These are phyloP conservation scores for Diglossa cyanea DNA, from an alignment of 2,797 vertebrate genomes.

Conservation along the genomic window DNA sequence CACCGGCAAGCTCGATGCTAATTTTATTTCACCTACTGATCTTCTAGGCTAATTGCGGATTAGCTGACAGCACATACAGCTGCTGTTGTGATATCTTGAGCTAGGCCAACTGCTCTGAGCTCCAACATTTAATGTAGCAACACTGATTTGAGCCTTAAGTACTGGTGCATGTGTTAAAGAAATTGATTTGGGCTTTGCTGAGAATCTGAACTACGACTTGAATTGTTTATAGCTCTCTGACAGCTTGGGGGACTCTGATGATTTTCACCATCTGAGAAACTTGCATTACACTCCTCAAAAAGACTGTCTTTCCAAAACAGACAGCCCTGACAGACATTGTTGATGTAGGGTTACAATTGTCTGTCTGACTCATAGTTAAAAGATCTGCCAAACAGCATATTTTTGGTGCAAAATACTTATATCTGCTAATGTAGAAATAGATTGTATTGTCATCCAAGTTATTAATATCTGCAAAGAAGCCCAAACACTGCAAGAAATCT, in stretches of 20 bases:
- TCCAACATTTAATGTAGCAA: background rate
- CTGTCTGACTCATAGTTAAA: slow-evolving; percentile 5
- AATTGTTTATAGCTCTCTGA: background rate
- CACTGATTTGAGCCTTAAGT: background rate
- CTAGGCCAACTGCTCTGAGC: background rate
- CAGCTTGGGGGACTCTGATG: background rate
- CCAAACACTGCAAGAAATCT: background rate
- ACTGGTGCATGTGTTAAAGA: background rate
- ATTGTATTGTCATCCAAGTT: background rate
- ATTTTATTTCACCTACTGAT: background rate
- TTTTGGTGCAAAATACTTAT: slow-evolving; percentile 13
- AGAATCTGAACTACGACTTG: background rate
- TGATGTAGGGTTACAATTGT: background rate
- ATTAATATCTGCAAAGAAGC: background rate
- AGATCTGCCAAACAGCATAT: background rate
- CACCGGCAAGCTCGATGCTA: background rate
- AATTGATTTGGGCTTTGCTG: background rate
- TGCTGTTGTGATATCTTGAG: background rate
- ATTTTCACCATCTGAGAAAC: background rate
- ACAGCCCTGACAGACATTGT: background rate
- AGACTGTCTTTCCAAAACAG: background rate
- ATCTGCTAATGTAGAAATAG: background rate
- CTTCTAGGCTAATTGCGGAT: background rate
- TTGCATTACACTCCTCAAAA: background rate
- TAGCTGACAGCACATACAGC: background rate